Evolutionary conservation across 2,113 vertebrate genomes (phyloP), one percentile per base, ranked within the genome.

Genomic region (Melierax canorus): DNA sequence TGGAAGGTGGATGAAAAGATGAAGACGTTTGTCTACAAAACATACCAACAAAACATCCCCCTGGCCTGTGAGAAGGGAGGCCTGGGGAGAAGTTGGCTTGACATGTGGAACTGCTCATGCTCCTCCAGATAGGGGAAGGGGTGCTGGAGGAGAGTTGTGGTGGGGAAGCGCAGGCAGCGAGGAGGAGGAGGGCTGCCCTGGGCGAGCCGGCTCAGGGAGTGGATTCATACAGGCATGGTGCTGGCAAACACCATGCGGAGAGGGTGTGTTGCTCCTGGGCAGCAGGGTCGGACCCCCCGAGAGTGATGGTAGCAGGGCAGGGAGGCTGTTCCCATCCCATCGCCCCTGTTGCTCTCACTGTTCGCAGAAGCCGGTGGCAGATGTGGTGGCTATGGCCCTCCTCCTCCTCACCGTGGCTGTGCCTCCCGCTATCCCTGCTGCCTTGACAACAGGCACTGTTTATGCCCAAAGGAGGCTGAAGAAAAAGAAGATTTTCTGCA

Each of bases 401-500:
- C 89, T 98, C 30, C 96, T 98, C n/a, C 66, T 98, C 81, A 98
- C 98, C 0, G 4, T 34, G 6, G 62, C 97, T 0, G 97, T 98
- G 9, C 97, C 98, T 58, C 97, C 98, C 0, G 80, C 97, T 43
- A 84, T 98, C 32, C 98, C 98, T 0, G 97, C 98, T 7, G 97
- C 98, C 55, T 85, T 98, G 94, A 98, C 98, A 62, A 97, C 97
- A 6, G 97, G 96, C 68, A 97, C 95, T 3, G 78, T 98, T 59
- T 98, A 98, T n/a, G 97, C 97, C 45, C 98, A 98, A 66, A 97
- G 90, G 90, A 98, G 97, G 64, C 92, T 98, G 80, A 97, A 95
- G 91, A 97, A 93, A n/a, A 96, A 94, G 95, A 90, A 89, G 29
- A 98, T 98, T 60, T 98, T 98, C 96, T 98, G 98, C 56, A 96